These are phyloP conservation scores for Melitaea cinxia DNA, from an alignment of 1,140 invertebrate species.

Conservation along the genomic window DNA sequence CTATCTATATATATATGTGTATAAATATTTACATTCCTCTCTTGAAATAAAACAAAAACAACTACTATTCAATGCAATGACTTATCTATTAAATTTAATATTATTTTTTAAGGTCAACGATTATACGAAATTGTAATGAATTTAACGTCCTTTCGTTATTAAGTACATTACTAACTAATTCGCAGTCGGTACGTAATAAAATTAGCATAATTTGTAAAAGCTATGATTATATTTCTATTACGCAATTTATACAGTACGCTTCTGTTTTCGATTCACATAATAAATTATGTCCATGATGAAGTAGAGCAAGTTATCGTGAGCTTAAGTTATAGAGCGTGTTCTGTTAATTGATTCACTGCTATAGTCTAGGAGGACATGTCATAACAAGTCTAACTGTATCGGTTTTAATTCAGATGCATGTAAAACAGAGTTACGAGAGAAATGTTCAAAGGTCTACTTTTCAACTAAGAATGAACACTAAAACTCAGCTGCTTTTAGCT, in stretches of 20 bases:
- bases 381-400: too few relatives aligned
- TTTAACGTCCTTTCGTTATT: constrained; percentile 9
- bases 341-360: too few relatives aligned
- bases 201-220: constrained; percentile 24
- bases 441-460: too few relatives aligned
- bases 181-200: constrained; percentile 10
- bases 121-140: not conserved
- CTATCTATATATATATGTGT: too few relatives aligned
- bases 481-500: too few relatives aligned
- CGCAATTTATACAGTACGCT: constrained; percentile 39
- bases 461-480: too few relatives aligned
- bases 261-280: constrained; percentile 61
- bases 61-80: not conserved
- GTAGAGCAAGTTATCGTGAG: constrained; percentile 57
- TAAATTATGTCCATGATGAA: constrained; percentile 62
- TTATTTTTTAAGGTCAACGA: not conserved
- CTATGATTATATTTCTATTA: constrained; percentile 28
- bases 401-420: too few relatives aligned
- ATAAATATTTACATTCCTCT: too few relatives aligned
- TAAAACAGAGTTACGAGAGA: too few relatives aligned
- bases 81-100: not conserved
- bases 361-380: too few relatives aligned
- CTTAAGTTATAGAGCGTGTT: constrained; percentile 47
- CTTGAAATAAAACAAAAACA: too few relatives aligned
- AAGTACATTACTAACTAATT: constrained; percentile 5